phyloP scores from a whole-genome alignment of 2,888 invertebrate species.

The Corythucha ciliata region DNA sequence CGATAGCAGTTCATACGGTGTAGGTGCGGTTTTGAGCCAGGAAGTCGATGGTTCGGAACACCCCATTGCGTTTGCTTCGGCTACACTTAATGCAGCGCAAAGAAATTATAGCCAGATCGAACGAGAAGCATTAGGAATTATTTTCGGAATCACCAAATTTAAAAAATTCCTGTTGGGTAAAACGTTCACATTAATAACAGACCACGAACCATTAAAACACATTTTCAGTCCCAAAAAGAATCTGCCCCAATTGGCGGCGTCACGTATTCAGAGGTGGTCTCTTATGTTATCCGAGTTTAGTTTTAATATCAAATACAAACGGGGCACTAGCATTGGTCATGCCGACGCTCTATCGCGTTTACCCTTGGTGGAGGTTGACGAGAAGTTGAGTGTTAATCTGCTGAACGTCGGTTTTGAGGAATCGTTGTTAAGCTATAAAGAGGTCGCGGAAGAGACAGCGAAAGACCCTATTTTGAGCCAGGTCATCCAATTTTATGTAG shows the following conservation, averaged over 20 bases:
- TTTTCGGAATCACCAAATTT: slow-evolving; percentile 14
- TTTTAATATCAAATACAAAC: background rate
- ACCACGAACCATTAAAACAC: background rate
- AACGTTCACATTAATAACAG: background rate
- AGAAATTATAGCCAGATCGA: slow-evolving; percentile 1
- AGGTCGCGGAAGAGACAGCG: too few relatives aligned
- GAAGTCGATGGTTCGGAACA: slow-evolving; percentile 1
- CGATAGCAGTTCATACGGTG: slow-evolving; percentile 32
- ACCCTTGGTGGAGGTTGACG: background rate
- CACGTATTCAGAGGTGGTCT: slow-evolving; percentile 4
- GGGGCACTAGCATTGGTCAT: background rate
- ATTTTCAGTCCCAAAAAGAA: slow-evolving; percentile 5
- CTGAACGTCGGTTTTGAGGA: too few relatives aligned
- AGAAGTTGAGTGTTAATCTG: too few relatives aligned
- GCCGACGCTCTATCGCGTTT: background rate
- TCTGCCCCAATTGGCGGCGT: background rate
- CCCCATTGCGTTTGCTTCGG: slow-evolving; percentile 9
- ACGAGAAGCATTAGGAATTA: background rate
- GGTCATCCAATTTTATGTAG: too few relatives aligned
- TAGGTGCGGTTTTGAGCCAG: slow-evolving; percentile 33
- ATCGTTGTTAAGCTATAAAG: too few relatives aligned
- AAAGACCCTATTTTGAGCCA: too few relatives aligned
- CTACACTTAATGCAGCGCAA: background rate
- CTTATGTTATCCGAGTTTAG: background rate
- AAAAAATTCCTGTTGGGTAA: slow-evolving; percentile 7